These are phyloP conservation scores for Drosophila ogumai DNA, from an alignment of 1,140 invertebrate genomes.

Conservation along the genomic window DNA sequence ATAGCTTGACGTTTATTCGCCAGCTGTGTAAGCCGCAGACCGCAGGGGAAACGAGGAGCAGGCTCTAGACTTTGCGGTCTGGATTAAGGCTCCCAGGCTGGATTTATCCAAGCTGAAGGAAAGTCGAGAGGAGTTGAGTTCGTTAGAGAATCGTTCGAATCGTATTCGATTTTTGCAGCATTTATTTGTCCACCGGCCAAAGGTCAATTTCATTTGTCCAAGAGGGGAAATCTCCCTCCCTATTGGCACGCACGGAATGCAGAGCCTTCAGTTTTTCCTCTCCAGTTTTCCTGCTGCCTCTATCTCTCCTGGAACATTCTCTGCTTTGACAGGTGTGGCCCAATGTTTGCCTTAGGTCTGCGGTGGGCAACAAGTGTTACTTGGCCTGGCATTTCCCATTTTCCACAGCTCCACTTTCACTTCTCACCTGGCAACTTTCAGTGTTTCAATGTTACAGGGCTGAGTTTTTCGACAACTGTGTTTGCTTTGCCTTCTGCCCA, in stretches of 20 bases:
- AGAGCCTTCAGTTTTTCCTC: slow-evolving; percentile 26
- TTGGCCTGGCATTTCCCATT: slow-evolving; percentile 15
- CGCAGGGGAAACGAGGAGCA: neutral
- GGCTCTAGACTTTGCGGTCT: slow-evolving; percentile 25
- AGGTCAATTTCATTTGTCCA: slow-evolving; percentile 73
- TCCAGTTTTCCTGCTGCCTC: neutral
- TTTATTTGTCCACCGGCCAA: slow-evolving; percentile 44
- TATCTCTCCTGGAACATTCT: neutral
- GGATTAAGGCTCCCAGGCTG: slow-evolving; percentile 43
- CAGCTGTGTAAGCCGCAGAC: slow-evolving; percentile 27
- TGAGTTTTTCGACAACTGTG: slow-evolving; percentile 26
- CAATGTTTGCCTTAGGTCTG: slow-evolving; percentile 31
- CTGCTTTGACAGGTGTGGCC: slow-evolving; percentile 49
- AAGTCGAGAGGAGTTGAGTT: slow-evolving; percentile 21
- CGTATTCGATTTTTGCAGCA: slow-evolving; percentile 1
- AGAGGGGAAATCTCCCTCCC: neutral
- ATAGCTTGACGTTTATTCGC: slow-evolving; percentile 75
- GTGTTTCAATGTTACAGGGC: neutral
- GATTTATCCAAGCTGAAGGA: slow-evolving; percentile 53
- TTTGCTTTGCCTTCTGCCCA: slow-evolving; percentile 18
- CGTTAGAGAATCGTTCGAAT: slow-evolving; percentile 50
- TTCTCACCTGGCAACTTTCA: slow-evolving; percentile 3
- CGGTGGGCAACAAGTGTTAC: slow-evolving; percentile 65
- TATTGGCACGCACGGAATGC: slow-evolving; percentile 58
- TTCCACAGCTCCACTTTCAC: slow-evolving; percentile 9